Base-by-base conservation (phyloP, 2,888 invertebrate genomes). In the Ophion slaviceki region DNA sequence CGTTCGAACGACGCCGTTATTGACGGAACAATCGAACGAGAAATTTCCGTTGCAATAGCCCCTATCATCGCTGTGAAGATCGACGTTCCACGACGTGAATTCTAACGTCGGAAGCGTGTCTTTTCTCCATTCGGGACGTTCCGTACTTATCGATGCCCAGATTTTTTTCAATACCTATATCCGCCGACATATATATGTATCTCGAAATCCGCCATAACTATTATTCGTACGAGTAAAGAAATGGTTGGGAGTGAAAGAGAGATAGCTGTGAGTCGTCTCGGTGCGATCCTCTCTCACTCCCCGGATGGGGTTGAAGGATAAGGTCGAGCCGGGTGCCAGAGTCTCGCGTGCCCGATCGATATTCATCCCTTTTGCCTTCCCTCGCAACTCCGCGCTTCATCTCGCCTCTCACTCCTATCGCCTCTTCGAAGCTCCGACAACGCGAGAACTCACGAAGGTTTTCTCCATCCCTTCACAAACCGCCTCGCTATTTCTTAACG, bases 291-390 rank as follows among this genome's bases (percentile, higher is more conserved):
- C 66, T 72, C 66, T 45, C 68, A 62, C 53, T 53, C 67, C 67
- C 61, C 59, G 72, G 53, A 36, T 28, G 45, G 64, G n/a, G 28
- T 70, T 57, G 62, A 66, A 70, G 79, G 75, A 84, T 72, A 74
- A 74, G 72, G 72, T 74, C 72, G 72, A 74, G 72, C 40, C 61
- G 72, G 72, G 72, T 61, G 40, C 72, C 80, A 84, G 75, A 74
- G 62, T 80, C 84, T 83, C 78, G 83, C 83, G 74, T 40, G 24
- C 67, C 61, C 83, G 83, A 74, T 83, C 83, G 83, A 85, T 86
- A 80, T 76, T 66, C 40, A 53, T 70, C 76, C 80, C 80, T 77
- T 76, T 85, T 67, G 70, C 76, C 68, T 67, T 36, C 61, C 72
- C 76, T 57, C 76, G 76, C 72, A 67, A 47, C 61, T 17, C 14